Evolutionary conservation across 2,888 invertebrate genomes (phyloP), one percentile per base, ranked within the genome.

Genomic region (Tetheella fluctuosa): DNA sequence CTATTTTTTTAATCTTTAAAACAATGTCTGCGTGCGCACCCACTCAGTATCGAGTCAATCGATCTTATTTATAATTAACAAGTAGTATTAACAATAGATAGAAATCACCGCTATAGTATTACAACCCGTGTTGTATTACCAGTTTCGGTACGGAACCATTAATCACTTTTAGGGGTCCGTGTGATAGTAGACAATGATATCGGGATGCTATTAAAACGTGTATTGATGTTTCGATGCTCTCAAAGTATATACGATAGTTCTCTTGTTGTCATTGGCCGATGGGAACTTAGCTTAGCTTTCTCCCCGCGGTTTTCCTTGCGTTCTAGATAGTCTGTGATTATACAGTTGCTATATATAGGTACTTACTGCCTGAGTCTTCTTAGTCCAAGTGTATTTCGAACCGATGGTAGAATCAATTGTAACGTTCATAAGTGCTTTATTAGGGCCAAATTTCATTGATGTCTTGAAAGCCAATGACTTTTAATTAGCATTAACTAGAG

Each of bases 101-200:
- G 67, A 73, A 69, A 79, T 80, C 81, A 76, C 75, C 71, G 72
- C 67, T 48, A 74, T 71, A 63, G 68, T 73, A 69, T 70, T 73
- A 66, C 73, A 48, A 48, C 48, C 20, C n/a, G 48, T 48, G 48
- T 48, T 48, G 20, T 48, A 48, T 48, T 48, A 48, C 48, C 48
- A 48, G 48, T 48, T 48, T 48, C 72, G 66, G 71, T 77, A 62
- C 69, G 65, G 77, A 71, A 79, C 76, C 81, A 89, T 89, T 86
- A 86, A 88, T 89, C 88, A 88, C 70, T 69, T 80, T 81, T 76
- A 68, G 84, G 75, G 80, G 62, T 77, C 80, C 75, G 76, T 74
- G 60, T 60, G 54, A n/a, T 54, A 59, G 34, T 54, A 59, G 57
- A 60, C 54, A 52, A 61, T 55, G 54, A 25, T 28, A 30, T 30